Evolutionary conservation across 2,797 vertebrate species (phyloP), one percentile per base, ranked within the genome.

Genomic region (Gobio occitaniae): DNA sequence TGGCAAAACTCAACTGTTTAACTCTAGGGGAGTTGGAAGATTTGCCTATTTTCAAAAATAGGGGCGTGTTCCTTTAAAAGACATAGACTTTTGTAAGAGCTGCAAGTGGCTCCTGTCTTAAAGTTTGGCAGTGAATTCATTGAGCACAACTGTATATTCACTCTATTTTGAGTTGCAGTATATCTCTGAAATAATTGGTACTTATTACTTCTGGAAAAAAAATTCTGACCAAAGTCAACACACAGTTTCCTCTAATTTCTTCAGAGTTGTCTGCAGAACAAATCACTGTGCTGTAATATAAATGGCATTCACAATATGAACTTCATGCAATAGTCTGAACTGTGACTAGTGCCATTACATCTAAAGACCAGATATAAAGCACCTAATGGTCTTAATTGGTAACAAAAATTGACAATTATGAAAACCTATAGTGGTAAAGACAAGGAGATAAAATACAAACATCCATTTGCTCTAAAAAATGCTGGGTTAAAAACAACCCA

Each of bases 121-220:
- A 70, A 70, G 32, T 69, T 21, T 41, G 15, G 36, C 36, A 44
- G 44, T 38, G 56, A 63, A 61, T 36, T 2, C 1, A 72, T 61
- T 16, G 2, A 63, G 80, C 6, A 15, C 16, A 56, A 59, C 80
- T 89, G 78, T 82, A 82, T 80, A 82, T 82, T 76, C 38, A 86
- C 86, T 90, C 89, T 68, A 84, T 86, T 77, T 83, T 72, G 83
- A 79, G 84, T 76, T 88, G 6, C 38, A 63, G 59, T 84, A 32
- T 84, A 74, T 86, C 54, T 81, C 87, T 82, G n/a, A 84, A 70
- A 78, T 82, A 63, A 82, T 61, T 82, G 76, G 50, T 81, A 56
- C 79, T 69, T 69, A 80, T 52, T 54, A 68, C 32, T 41, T 70
- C n/a, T 70, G 48, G 78, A 78, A 78, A 78, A 70, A 54, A 29